phyloP scores from a whole-genome alignment of 2,888 invertebrate species.

The Drosophila birchii region DNA sequence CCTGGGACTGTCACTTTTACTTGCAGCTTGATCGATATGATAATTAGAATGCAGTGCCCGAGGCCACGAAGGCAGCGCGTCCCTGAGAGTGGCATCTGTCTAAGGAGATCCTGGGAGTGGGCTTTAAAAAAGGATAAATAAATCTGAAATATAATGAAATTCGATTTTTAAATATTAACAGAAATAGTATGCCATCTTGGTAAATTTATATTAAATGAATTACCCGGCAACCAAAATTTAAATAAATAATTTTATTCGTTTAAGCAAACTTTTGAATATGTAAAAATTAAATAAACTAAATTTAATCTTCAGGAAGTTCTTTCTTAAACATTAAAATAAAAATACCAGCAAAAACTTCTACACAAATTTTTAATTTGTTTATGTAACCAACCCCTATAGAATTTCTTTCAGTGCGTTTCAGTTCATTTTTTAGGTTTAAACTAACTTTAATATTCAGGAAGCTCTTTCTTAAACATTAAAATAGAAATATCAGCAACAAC shows the following conservation, averaged over 20 bases:
- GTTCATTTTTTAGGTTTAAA: neutral
- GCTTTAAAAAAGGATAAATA: neutral
- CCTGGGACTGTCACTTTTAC: slow-evolving; percentile 66
- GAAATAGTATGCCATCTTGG: neutral
- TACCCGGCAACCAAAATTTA: neutral
- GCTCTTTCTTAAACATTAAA: neutral
- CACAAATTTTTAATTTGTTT: neutral
- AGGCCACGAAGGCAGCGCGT: slow-evolving; percentile 51
- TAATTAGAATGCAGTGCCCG: slow-evolving; percentile 73
- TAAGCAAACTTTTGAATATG: neutral
- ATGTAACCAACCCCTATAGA: no score
- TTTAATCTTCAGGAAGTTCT: neutral
- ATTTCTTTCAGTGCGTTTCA: slow-evolving; percentile 35
- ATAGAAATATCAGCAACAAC: neutral
- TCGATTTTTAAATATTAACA: neutral
- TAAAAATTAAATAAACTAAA: neutral
- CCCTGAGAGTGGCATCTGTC: slow-evolving; percentile 34
- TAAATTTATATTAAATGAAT: neutral
- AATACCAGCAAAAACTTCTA: neutral
- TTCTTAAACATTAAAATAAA: neutral
- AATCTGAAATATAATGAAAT: neutral
- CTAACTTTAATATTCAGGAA: neutral
- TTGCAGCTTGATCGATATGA: slow-evolving; percentile 74
- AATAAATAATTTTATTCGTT: neutral
- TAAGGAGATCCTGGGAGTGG: neutral